phyloP scores from a whole-genome alignment of 2,888 invertebrate species.

The Elegia similella region DNA sequence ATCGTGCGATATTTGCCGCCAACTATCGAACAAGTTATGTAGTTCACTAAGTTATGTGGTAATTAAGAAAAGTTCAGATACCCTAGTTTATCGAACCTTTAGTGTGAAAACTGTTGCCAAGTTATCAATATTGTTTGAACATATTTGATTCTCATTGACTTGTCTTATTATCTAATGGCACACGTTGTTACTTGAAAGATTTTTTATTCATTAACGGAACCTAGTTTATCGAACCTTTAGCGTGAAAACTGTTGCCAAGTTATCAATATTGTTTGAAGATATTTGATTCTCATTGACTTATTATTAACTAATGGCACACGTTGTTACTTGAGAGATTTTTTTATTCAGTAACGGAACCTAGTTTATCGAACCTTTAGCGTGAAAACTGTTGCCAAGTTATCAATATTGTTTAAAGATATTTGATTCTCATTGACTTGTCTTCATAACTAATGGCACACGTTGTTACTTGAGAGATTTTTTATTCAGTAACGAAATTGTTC shows the following conservation, averaged over 20 bases:
- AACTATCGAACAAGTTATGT: slow-evolving; percentile 1
- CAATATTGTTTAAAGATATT: neutral
- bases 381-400: neutral
- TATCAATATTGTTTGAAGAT: neutral
- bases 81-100: neutral
- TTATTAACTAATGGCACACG: too few relatives aligned
- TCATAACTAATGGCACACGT: too few relatives aligned
- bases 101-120: neutral
- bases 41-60: neutral
- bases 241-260: neutral
- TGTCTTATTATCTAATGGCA: too few relatives aligned
- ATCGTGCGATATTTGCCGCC: neutral
- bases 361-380: neutral
- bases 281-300: too few relatives aligned
- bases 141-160: too few relatives aligned
- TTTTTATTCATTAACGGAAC: too few relatives aligned
- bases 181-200: too few relatives aligned
- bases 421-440: too few relatives aligned
- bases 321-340: too few relatives aligned
- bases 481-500: too few relatives aligned
- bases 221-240: neutral
- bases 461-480: too few relatives aligned
- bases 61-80: slow-evolving; percentile 5
- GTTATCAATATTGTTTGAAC: neutral
- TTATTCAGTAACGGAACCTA: too few relatives aligned